A percentile compares a stretch with the other conserved stretches of the same genome.
These are phyloP conservation scores for Eutrigla gurnardus DNA, from an alignment of 2,797 vertebrate genomes.

Conservation along the genomic window DNA sequence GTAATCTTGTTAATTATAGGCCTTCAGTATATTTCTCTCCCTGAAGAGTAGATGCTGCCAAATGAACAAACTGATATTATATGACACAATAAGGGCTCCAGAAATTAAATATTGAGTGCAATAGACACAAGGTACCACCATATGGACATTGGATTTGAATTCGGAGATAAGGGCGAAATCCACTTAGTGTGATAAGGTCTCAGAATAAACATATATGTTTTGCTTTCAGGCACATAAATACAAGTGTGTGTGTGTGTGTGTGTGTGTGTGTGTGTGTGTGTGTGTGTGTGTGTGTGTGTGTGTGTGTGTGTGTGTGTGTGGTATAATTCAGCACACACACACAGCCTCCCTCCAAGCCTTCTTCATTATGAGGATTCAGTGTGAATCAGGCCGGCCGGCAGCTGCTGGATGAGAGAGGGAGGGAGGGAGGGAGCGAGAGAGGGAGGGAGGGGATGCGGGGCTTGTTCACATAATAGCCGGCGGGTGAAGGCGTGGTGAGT, in stretches of 20 bases:
- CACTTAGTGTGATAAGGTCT: neutral
- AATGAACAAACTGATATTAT: neutral
- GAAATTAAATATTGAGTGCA: neutral
- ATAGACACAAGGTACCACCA: neutral
- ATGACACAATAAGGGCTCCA: conserved; percentile 6
- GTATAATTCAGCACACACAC: neutral
- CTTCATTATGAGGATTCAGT: conserved; percentile 57
- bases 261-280: neutral
- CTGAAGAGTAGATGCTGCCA: conserved; percentile 7
- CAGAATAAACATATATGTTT: neutral
- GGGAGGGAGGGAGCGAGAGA: conserved; percentile 9
- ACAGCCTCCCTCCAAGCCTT: conserved; percentile 23
- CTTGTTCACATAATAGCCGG: conserved; percentile 81
- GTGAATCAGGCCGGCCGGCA: conserved; percentile 74
- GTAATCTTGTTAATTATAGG: conserved; percentile 1
- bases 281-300: neutral
- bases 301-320: neutral
- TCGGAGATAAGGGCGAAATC: neutral
- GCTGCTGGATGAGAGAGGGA: conserved; percentile 70
- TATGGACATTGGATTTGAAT: neutral
- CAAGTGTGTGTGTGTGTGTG: neutral
- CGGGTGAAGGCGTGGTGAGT: conserved; percentile 83
- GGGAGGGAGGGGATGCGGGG: conserved; percentile 54
- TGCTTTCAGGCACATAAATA: neutral
- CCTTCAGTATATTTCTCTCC: too few species aligned